phyloP scores from a whole-genome alignment of 2,797 vertebrate genomes.

The Leptoclinus maculatus region DNA sequence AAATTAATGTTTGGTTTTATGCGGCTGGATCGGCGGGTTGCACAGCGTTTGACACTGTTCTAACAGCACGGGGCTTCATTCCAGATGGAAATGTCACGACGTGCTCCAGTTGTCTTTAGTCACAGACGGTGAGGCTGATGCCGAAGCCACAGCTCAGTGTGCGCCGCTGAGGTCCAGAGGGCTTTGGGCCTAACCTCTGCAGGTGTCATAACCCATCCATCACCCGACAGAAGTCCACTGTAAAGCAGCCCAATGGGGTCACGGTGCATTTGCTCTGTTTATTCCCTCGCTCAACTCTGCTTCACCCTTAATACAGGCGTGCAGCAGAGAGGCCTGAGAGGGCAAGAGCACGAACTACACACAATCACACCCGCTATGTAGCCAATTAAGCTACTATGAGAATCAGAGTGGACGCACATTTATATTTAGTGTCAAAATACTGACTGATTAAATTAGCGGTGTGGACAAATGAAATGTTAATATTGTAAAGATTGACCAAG shows the following conservation, averaged over 20 bases:
- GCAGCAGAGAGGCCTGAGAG: conserved; percentile 21
- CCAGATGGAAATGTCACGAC: conserved; percentile 76
- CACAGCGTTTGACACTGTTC: conserved; percentile 58
- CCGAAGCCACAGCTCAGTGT: conserved; percentile 58
- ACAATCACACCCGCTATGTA: conserved; percentile 16
- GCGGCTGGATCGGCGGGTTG: conserved; percentile 55
- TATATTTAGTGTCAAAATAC: conserved; percentile 12
- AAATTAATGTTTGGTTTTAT: conserved; percentile 66
- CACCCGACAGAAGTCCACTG: conserved; percentile 64
- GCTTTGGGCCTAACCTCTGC: conserved; percentile 68
- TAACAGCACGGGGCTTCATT: conserved; percentile 42
- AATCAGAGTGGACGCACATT: neutral
- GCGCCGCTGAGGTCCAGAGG: conserved; percentile 60
- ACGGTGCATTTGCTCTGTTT: conserved; percentile 68
- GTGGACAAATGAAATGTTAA: neutral
- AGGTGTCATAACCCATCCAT: conserved; percentile 79
- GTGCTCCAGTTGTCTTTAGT: conserved; percentile 74
- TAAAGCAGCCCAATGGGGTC: conserved; percentile 67
- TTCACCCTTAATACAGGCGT: conserved; percentile 30
- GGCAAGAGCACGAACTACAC: neutral
- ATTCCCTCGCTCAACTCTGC: conserved; percentile 42
- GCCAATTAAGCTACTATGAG: conserved; percentile 15
- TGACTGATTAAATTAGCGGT: conserved; percentile 2
- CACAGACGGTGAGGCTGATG: conserved; percentile 58
- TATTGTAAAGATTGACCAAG: neutral